These are phyloP conservation scores for Hyphantria cunea DNA, from an alignment of 1,140 invertebrate species.

Conservation along the genomic window DNA sequence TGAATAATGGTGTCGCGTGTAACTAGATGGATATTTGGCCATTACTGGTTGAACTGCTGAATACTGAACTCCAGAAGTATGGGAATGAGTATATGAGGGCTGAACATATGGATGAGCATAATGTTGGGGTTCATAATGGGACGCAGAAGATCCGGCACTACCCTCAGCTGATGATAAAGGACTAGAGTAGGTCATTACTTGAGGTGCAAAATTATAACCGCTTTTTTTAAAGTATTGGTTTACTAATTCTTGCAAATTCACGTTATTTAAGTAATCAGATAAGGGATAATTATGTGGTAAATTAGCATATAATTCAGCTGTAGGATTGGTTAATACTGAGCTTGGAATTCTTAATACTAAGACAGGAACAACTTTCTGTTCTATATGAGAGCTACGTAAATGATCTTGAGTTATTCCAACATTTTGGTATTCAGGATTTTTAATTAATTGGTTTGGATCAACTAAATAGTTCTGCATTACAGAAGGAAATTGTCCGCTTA, in stretches of 20 bases:
- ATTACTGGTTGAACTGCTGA: slow-evolving; percentile 73
- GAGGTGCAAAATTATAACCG: slow-evolving; percentile 64
- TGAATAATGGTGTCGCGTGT: slow-evolving; percentile 57
- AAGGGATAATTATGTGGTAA: slow-evolving; percentile 80
- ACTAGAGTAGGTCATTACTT: slow-evolving; percentile 55
- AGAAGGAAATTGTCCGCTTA: slow-evolving; percentile 75
- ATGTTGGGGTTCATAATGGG: slow-evolving; percentile 53
- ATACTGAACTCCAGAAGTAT: slow-evolving; percentile 72
- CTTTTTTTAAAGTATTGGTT: slow-evolving; percentile 74
- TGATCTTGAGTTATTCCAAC: slow-evolving; percentile 66
- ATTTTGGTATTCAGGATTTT: slow-evolving; percentile 72
- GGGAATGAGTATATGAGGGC: slow-evolving; percentile 66
- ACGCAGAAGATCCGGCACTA: slow-evolving; percentile 16
- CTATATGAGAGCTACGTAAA: slow-evolving; percentile 56
- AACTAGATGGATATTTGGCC: slow-evolving; percentile 63
- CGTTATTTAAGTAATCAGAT: slow-evolving; percentile 78
- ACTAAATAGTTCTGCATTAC: slow-evolving; percentile 78
- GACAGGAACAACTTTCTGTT: slow-evolving; percentile 79
- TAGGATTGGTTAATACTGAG: slow-evolving; percentile 80
- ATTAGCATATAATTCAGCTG: slow-evolving; percentile 80
- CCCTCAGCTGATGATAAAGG: background rate
- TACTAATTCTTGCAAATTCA: slow-evolving; percentile 78
- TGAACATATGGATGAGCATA: slow-evolving; percentile 65
- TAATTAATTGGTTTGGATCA: slow-evolving; percentile 67
- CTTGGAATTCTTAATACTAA: slow-evolving; percentile 82